Base-by-base conservation (phyloP, 2,797 vertebrate genomes). In the Geotria australis region DNA sequence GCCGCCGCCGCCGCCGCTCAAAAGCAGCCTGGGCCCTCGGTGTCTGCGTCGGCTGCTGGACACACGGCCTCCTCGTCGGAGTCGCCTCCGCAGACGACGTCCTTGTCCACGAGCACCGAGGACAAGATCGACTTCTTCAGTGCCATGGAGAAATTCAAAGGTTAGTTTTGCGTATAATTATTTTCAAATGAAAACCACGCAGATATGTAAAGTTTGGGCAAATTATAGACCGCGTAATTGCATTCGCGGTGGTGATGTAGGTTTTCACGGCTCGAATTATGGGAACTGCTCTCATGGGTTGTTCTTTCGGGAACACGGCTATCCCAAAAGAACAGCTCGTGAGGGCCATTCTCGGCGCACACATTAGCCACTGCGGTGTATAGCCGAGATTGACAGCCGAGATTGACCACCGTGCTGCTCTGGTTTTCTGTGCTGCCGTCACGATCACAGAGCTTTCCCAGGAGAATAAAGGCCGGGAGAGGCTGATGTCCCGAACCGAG, bases 111-210 rank as follows among this genome's bases (percentile, higher is more conserved):
- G 60, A 77, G 78, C 61, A 79, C 79, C 62, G 63, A 73, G 0
- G 85, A 93, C 68, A 78, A 82, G 67, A 94, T 94, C 10, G 75
- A 89, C 70, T 95, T 95, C 71, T 77, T 85, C 68, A 93, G 80
- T 0, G 85, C 88, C 64, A 72, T 84, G 56, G 85, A 84, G 60
- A 95, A 85, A 65, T 95, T 95, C 2, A 75, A 55, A 55, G 51
- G 51, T 55, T n/a, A 55, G n/a, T n/a, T n/a, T 55, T 24, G n/a
- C 51, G n/a, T 55, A 2, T 9, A n/a, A 8, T 55, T n/a, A 55
- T 24, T 55, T 55, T 3, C 8, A 8, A 3, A 55, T n/a, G n/a
- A 7, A 55, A 7, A n/a, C 51, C 24, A 9, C n/a, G n/a, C 8
- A n/a, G 6, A 53, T 53, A 14, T 14, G 6, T 53, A 14, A 14